A percentile compares a stretch with the other conserved stretches of the same genome.
These are phyloP conservation scores for Sisor rabdophorus DNA, from an alignment of 2,113 vertebrate genomes.

Conservation along the genomic window DNA sequence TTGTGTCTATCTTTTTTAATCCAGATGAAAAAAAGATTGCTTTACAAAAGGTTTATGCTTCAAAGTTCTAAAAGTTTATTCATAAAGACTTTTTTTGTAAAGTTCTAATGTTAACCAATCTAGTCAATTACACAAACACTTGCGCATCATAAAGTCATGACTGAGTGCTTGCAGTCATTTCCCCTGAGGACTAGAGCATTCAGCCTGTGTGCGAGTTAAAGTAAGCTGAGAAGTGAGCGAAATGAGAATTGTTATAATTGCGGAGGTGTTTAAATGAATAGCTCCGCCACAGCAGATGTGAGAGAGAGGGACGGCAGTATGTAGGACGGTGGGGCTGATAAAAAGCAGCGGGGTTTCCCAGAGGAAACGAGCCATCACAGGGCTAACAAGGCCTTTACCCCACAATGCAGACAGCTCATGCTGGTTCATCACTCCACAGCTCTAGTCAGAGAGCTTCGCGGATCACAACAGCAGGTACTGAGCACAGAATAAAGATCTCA, in stretches of 20 bases:
- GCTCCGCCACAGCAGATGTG: slow-evolving; percentile 22
- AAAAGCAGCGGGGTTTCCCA: slow-evolving; percentile 25
- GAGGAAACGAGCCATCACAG: slow-evolving; percentile 33
- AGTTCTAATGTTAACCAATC: background rate
- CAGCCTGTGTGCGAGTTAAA: background rate
- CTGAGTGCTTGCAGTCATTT: background rate
- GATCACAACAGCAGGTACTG: slow-evolving; percentile 54
- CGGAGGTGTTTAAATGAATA: slow-evolving; percentile 8
- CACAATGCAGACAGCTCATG: slow-evolving; percentile 57
- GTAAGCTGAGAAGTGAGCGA: background rate
- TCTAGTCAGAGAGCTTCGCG: slow-evolving; percentile 24
- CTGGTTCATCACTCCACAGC: slow-evolving; percentile 63
- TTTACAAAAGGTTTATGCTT: too few species aligned
- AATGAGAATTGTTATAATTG: slow-evolving; percentile 10
- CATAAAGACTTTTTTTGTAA: background rate
- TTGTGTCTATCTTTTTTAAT: too few species aligned
- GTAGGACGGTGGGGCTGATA: slow-evolving; percentile 27
- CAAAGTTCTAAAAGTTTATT: background rate
- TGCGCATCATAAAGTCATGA: background rate
- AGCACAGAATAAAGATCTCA: slow-evolving; percentile 13
- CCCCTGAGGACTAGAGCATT: background rate
- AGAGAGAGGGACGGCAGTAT: slow-evolving; percentile 13
- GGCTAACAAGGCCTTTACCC: slow-evolving; percentile 60
- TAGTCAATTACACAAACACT: background rate
- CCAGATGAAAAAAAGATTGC: too few species aligned